Percentiles rank a stretch among this genome's conserved stretches.
Conservation (phyloP, 2,113 vertebrate genomes). For the Psammodynastes pulverulentus region DNA sequence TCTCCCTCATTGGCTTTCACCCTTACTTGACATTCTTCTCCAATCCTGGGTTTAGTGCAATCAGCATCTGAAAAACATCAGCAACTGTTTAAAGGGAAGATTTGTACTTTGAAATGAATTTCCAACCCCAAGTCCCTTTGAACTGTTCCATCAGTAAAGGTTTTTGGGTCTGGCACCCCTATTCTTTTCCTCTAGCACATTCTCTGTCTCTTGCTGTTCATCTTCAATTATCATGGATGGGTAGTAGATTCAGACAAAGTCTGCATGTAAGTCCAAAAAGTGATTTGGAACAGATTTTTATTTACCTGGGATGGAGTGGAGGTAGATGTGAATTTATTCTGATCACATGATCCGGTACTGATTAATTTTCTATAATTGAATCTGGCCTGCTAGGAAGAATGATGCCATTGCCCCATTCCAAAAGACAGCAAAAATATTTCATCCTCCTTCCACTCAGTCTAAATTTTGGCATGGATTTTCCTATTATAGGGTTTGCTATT, state of each 20-base stretch:
- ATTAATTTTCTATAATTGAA: neutral
- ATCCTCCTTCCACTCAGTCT: neutral
- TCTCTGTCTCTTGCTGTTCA: neutral
- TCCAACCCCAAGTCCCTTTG: neutral
- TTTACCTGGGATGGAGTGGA: neutral
- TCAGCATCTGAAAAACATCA: slow-evolving; percentile 47
- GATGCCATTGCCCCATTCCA: neutral
- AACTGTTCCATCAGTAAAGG: neutral
- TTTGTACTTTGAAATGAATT: neutral
- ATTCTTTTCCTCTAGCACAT: neutral
- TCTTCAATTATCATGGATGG: neutral
- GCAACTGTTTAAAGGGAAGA: neutral
- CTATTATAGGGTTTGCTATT: neutral
- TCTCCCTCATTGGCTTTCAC: neutral
- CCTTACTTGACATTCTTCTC: neutral
- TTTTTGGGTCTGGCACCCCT: neutral
- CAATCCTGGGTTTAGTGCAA: slow-evolving; percentile 24
- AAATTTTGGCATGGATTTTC: neutral
- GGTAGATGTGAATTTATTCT: neutral
- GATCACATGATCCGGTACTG: neutral
- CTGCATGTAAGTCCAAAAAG: neutral
- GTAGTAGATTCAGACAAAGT: neutral
- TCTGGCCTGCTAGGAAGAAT: neutral
- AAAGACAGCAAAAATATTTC: neutral
- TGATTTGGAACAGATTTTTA: neutral